phyloP scores from a whole-genome alignment of 1,140 invertebrate species.

The Daktulosphaira vitifoliae region DNA sequence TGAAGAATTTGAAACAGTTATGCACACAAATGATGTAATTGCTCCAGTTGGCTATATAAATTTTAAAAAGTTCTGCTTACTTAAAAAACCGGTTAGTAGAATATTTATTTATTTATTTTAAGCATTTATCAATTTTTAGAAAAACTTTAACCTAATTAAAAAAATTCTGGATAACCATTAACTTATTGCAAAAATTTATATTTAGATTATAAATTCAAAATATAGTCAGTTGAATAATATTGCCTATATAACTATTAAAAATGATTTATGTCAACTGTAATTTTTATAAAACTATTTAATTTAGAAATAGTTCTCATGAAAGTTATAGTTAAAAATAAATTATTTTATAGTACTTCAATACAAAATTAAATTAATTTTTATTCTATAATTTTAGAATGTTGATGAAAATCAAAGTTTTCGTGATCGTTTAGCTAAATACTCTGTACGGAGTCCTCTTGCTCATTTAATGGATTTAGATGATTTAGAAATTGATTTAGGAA shows the following conservation, averaged over 20 bases:
- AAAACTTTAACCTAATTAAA: too few species aligned
- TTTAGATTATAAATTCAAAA: background rate
- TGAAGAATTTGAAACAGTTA: conserved; percentile 76
- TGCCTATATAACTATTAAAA: too few species aligned
- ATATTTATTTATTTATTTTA: background rate
- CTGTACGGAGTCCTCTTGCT: conserved; percentile 4
- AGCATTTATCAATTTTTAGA: too few species aligned
- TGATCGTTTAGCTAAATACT: conserved; percentile 18
- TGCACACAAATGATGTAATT: conserved; percentile 83
- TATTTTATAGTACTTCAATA: too few species aligned
- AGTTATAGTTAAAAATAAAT: too few species aligned
- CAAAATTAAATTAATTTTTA: background rate
- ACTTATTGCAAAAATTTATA: background rate
- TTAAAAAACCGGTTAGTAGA: conserved; percentile 54
- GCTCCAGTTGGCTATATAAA: conserved; percentile 88
- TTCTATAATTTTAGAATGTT: conserved; percentile 15
- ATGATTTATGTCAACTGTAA: too few species aligned
- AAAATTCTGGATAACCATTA: too few species aligned
- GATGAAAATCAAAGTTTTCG: conserved; percentile 27
- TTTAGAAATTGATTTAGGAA: conserved; percentile 28
- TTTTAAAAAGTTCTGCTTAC: conserved; percentile 68
- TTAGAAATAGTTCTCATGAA: too few species aligned
- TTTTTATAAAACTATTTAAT: too few species aligned
- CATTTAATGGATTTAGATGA: conserved; percentile 33
- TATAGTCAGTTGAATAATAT: background rate